Conservation (phyloP, 2,888 invertebrate species). For the Polydrusus pterygomalis region DNA sequence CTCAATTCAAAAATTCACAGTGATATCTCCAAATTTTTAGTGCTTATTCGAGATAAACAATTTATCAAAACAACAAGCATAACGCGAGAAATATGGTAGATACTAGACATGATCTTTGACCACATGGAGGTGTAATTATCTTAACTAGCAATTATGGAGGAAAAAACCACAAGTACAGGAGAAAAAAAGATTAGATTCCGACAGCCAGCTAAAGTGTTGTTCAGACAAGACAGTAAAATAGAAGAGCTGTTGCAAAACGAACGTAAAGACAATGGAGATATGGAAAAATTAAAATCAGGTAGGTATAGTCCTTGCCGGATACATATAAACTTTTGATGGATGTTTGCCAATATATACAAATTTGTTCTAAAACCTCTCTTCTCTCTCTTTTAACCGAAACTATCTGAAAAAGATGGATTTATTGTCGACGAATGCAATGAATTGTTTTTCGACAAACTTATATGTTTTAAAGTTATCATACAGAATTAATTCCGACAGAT, state of each 20-base stretch:
- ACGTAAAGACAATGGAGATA: constrained; percentile 61
- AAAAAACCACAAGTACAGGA: constrained; percentile 39
- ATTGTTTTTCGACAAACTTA: background rate
- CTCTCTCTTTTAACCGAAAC: no score
- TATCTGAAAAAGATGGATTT: no score
- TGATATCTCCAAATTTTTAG: constrained; percentile 20
- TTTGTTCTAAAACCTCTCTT: background rate
- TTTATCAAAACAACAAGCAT: background rate
- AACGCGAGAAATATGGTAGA: constrained; percentile 26
- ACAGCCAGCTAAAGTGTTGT: constrained; percentile 70
- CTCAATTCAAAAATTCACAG: constrained; percentile 20
- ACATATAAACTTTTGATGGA: constrained; percentile 3
- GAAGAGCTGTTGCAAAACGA: constrained; percentile 68
- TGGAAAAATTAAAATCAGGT: constrained; percentile 38
- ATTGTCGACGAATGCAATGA: background rate
- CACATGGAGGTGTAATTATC: constrained; percentile 36
- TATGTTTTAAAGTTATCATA: background rate
- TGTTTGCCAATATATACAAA: constrained; percentile 25
- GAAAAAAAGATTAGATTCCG: constrained; percentile 74
- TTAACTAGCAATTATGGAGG: constrained; percentile 45
- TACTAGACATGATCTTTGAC: constrained; percentile 47
- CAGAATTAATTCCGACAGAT: background rate
- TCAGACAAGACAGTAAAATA: constrained; percentile 68
- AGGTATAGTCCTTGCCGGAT: constrained; percentile 2
- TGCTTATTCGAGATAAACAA: background rate